These are phyloP conservation scores for Enteromius thamalakanensis DNA, from an alignment of 2,797 vertebrate genomes.

Conservation along the genomic window DNA sequence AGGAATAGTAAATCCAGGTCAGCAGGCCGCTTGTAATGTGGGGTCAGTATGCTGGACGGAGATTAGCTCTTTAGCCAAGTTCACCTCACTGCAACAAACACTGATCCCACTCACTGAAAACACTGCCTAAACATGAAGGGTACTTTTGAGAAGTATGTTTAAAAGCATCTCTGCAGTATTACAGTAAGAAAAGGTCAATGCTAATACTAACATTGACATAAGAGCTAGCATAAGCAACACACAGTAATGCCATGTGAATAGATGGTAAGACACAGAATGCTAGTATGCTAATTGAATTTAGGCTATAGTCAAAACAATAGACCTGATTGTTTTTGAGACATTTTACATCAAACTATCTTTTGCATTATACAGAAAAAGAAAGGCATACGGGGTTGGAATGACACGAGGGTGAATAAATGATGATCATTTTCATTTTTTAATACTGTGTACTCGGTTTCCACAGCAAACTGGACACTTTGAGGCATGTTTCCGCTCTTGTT, in stretches of 20 bases:
- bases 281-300: not conserved
- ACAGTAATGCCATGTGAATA: not conserved
- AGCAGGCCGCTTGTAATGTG: not conserved
- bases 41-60: constrained; percentile 25
- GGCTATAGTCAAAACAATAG: not conserved
- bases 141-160: not conserved
- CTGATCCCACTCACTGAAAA: constrained; percentile 7
- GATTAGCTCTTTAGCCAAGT: constrained; percentile 40
- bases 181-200: too few species aligned
- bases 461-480: not conserved
- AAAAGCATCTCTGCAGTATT: not conserved
- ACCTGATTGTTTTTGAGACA: not conserved
- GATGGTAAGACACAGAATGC: not conserved
- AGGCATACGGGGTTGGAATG: not conserved
- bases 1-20: constrained; percentile 45
- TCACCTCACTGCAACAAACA: constrained; percentile 7
- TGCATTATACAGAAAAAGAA: not conserved
- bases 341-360: not conserved
- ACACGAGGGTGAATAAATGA: not conserved
- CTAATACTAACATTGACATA: not conserved
- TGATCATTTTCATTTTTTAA: not conserved
- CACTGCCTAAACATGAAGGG: constrained; percentile 11
- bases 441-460: not conserved
- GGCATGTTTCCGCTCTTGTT: constrained; percentile 2
- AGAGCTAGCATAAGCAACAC: not conserved